A percentile compares a stretch with the other conserved stretches of the same genome.
Evolutionary conservation across 2,888 invertebrate genomes (phyloP).

Genomic region (Prosopocoilus inquinatus): DNA sequence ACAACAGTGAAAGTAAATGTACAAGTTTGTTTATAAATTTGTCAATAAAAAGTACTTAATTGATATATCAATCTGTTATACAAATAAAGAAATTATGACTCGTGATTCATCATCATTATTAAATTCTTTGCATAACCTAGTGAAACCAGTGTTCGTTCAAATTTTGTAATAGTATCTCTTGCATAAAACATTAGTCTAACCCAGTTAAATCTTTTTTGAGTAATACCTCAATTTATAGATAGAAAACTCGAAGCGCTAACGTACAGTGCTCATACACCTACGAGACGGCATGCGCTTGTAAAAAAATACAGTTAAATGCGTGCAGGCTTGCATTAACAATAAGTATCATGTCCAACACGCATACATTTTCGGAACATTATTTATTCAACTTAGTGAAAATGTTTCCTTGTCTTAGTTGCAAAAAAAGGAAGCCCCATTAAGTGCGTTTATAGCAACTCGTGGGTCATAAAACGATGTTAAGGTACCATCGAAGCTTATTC

Average conservation of each 20-base stretch:
- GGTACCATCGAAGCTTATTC: not conserved
- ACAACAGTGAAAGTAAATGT: too few relatives aligned
- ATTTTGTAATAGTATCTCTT: too few relatives aligned
- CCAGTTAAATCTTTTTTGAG: too few relatives aligned
- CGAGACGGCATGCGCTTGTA: constrained; percentile 5
- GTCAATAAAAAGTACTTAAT: too few relatives aligned
- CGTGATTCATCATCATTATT: too few relatives aligned
- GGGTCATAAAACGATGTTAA: not conserved
- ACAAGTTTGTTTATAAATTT: too few relatives aligned
- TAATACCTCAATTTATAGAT: not conserved
- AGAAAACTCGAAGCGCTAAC: not conserved
- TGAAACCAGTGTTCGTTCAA: too few relatives aligned
- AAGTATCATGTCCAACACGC: constrained; percentile 1
- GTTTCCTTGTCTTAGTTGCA: not conserved
- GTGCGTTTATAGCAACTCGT: not conserved
- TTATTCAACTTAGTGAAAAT: constrained; percentile 6
- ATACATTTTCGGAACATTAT: constrained; percentile 9
- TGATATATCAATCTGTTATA: too few relatives aligned
- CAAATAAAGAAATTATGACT: too few relatives aligned
- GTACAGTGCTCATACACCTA: too few relatives aligned
- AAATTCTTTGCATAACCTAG: too few relatives aligned
- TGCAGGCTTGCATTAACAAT: constrained; percentile 13
- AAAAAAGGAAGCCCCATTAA: not conserved
- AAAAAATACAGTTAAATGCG: constrained; percentile 19
- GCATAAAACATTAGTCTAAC: too few relatives aligned